Conservation (phyloP, 2,888 invertebrate species). For the Catocala fraxini region DNA sequence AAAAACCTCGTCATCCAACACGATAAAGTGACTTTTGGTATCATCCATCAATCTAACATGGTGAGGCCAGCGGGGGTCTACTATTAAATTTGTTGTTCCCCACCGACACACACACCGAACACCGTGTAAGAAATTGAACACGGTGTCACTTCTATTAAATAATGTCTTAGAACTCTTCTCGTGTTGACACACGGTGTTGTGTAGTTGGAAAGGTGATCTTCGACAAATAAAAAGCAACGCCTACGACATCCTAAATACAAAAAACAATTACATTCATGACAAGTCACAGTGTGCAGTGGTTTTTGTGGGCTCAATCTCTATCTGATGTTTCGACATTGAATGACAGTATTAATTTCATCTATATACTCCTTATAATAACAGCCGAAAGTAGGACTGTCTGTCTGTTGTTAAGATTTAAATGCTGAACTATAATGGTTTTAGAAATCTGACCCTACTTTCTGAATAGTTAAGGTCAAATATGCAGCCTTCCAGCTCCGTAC, state of each 20-base stretch:
- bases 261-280: constrained; percentile 76
- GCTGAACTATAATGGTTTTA: too few relatives aligned
- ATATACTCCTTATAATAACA: constrained; percentile 3
- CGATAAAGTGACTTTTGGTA: constrained; percentile 68
- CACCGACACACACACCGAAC: constrained; percentile 40
- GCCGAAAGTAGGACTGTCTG: too few relatives aligned
- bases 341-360: constrained; percentile 73
- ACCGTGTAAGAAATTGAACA: constrained; percentile 21
- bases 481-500: too few relatives aligned
- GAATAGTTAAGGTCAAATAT: too few relatives aligned
- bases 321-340: constrained; percentile 70
- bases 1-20: constrained; percentile 61
- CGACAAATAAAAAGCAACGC: constrained; percentile 65
- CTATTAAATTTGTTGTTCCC: constrained; percentile 72
- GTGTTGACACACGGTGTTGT: constrained; percentile 31
- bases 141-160: constrained; percentile 17
- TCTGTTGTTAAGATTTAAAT: too few relatives aligned
- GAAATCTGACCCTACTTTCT: too few relatives aligned
- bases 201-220: constrained; percentile 51
- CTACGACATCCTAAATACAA: constrained; percentile 68
- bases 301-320: constrained; percentile 62
- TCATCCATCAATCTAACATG: constrained; percentile 84
- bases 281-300: constrained; percentile 54
- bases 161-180: not conserved
- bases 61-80: constrained; percentile 72